phyloP scores from a whole-genome alignment of 2,797 vertebrate genomes.

The Sebastes vulpes region DNA sequence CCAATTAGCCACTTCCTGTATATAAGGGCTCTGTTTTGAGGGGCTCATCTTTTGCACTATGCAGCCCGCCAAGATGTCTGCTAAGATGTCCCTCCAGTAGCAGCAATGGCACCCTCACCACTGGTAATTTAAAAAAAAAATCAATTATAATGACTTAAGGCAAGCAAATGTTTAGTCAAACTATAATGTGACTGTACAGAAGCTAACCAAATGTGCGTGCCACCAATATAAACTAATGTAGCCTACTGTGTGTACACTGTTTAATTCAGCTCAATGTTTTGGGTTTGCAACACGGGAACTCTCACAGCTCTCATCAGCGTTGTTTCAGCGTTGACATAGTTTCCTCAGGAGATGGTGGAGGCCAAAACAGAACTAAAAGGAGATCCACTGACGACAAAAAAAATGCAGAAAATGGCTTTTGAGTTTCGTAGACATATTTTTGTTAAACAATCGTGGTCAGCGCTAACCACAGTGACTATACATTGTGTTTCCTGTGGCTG shows the following conservation, averaged over 20 bases:
- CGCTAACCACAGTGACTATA: background rate
- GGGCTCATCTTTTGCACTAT: background rate
- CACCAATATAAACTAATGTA: too few species aligned
- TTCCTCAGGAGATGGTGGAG: background rate
- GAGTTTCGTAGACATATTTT: background rate
- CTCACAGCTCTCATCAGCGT: background rate
- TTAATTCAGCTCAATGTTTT: too few species aligned
- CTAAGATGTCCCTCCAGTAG: background rate
- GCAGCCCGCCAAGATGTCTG: background rate
- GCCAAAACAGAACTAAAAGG: background rate
- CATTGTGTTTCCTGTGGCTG: background rate
- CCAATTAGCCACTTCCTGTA: background rate
- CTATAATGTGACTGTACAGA: background rate
- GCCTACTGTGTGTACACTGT: too few species aligned
- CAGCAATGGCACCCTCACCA: background rate
- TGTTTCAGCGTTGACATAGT: background rate
- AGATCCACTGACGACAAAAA: background rate
- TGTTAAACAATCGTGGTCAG: background rate
- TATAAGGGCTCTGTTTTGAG: background rate
- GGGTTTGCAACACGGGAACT: too few species aligned
- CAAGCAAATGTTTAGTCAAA: background rate
- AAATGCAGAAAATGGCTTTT: background rate
- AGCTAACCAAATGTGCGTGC: background rate
- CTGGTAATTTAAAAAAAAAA: background rate
- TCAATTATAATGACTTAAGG: background rate